A percentile compares a stretch with the other conserved stretches of the same genome.
Evolutionary conservation across 1,140 invertebrate species (phyloP).

Genomic region (Bombus superbus): DNA sequence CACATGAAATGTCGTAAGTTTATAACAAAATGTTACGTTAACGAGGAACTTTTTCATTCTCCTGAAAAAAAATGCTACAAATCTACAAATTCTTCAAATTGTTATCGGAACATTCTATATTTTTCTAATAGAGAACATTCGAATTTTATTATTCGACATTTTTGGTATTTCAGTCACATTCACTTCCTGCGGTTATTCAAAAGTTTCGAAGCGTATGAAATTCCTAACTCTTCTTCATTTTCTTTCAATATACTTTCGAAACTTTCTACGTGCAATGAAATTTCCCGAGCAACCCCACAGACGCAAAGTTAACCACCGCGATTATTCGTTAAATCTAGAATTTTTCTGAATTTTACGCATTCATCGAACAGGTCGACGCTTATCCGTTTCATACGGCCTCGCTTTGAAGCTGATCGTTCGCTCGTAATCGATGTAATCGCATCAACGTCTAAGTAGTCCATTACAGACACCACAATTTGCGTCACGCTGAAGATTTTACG

Average conservation of each 20-base stretch:
- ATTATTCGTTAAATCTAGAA: neutral
- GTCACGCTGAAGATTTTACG: slow-evolving; percentile 35
- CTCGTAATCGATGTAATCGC: slow-evolving; percentile 33
- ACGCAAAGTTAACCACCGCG: neutral
- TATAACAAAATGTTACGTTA: no score
- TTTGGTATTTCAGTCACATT: no score
- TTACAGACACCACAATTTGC: slow-evolving; percentile 40
- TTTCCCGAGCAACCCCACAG: neutral
- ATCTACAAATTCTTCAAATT: neutral
- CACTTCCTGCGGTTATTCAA: neutral
- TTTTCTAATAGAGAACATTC: neutral
- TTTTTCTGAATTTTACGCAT: neutral
- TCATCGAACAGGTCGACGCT: no score
- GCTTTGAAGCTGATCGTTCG: neutral
- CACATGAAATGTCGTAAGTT: no score
- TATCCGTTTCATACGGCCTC: neutral
- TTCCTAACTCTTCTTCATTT: neutral
- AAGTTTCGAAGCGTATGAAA: neutral
- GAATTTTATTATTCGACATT: neutral
- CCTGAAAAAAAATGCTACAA: neutral
- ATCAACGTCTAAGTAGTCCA: slow-evolving; percentile 49
- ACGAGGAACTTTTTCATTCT: no score
- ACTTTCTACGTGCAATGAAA: neutral
- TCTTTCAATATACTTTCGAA: neutral
- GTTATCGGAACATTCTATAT: neutral